phyloP scores from a whole-genome alignment of 2,888 invertebrate genomes.

The Andrena chrysosceles region DNA sequence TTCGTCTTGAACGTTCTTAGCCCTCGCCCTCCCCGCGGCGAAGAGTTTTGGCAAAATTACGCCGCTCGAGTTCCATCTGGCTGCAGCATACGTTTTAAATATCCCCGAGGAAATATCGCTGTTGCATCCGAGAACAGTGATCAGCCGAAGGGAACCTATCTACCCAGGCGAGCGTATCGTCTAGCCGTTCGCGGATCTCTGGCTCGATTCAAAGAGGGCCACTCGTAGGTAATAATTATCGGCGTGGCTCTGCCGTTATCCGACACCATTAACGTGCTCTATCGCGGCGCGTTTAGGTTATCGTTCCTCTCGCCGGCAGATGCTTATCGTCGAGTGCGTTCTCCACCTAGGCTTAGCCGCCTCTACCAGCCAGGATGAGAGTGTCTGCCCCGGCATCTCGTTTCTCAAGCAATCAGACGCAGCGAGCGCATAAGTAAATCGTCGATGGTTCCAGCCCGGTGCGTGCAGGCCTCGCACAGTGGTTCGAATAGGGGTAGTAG shows the following conservation, averaged over 20 bases:
- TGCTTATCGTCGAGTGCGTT: slow-evolving; percentile 44
- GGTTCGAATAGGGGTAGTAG: too few species aligned
- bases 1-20: not conserved
- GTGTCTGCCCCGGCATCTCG: slow-evolving; percentile 6
- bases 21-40: not conserved
- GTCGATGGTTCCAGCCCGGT: not conserved
- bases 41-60: not conserved
- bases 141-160: slow-evolving; percentile 29
- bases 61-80: slow-evolving; percentile 3
- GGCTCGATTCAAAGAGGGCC: slow-evolving; percentile 61
- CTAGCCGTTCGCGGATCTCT: slow-evolving; percentile 52
- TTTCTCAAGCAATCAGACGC: not conserved
- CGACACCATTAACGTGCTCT: slow-evolving; percentile 62
- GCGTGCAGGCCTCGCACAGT: not conserved
- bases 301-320: slow-evolving; percentile 46
- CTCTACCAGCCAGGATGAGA: slow-evolving; percentile 11
- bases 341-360: not conserved
- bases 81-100: slow-evolving; percentile 8
- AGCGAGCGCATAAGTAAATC: not conserved
- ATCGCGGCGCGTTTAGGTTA: slow-evolving; percentile 50
- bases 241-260: slow-evolving; percentile 47
- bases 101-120: slow-evolving; percentile 11
- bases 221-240: slow-evolving; percentile 69
- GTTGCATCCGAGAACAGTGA: slow-evolving; percentile 20
- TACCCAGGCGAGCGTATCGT: slow-evolving; percentile 14